A percentile compares a stretch with the other conserved stretches of the same genome.
Evolutionary conservation across 2,797 vertebrate species (phyloP).

Genomic region (Harpagifer antarcticus): DNA sequence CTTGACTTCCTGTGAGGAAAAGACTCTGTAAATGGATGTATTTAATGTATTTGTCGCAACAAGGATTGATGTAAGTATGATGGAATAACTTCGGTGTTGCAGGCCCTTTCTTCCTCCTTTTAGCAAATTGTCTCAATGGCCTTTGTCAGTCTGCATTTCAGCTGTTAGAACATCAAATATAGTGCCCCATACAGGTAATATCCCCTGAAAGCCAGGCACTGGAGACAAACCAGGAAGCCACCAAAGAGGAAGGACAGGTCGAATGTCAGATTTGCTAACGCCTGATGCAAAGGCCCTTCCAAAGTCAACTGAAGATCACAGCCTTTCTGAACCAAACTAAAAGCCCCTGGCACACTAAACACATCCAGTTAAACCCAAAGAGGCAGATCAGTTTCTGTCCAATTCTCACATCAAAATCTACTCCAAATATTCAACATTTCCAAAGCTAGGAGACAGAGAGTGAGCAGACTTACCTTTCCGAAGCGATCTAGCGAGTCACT

Average conservation of each 20-base stretch:
- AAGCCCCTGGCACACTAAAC: conserved; percentile 6
- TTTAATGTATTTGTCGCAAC: not conserved
- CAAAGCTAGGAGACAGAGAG: conserved; percentile 19
- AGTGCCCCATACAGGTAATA: not conserved
- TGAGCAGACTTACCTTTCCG: conserved; percentile 74
- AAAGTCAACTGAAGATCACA: conserved; percentile 83
- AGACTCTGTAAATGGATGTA: not conserved
- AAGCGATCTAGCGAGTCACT: conserved; percentile 68
- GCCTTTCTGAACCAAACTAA: conserved; percentile 19
- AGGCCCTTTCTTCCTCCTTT: conserved; percentile 8
- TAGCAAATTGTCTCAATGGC: conserved; percentile 36
- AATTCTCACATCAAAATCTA: not conserved
- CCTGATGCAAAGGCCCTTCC: conserved; percentile 50
- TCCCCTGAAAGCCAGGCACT: not conserved
- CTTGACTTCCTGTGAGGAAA: not conserved
- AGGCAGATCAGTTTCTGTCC: conserved; percentile 6
- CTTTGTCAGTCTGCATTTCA: conserved; percentile 33
- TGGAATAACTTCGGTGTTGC: not conserved
- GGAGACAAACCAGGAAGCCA: conserved; percentile 15
- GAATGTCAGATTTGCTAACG: conserved; percentile 13
- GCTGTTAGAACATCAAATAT: not conserved
- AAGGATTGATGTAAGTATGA: not conserved
- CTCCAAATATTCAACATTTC: conserved; percentile 21
- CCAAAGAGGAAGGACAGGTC: not conserved
- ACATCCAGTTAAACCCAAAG: not conserved